phyloP scores from a whole-genome alignment of 2,113 vertebrate species.

The Gymnobelideus leadbeateri region DNA sequence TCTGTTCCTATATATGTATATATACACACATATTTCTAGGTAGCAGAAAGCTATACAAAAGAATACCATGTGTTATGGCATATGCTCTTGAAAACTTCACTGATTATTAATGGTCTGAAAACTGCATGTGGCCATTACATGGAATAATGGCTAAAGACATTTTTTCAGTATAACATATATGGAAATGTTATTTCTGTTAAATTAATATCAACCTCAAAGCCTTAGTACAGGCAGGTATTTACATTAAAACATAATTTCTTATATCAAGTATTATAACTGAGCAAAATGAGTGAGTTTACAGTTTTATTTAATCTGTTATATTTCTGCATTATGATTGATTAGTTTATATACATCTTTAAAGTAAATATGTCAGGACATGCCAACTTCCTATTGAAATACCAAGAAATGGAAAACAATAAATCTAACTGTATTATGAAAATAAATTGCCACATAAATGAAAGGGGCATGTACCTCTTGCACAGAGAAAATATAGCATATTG shows the following conservation, averaged over 20 bases:
- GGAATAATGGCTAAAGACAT: not conserved
- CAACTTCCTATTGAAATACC: not conserved
- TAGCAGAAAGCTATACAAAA: not conserved
- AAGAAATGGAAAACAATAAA: not conserved
- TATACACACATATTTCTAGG: not conserved
- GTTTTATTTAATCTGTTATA: not conserved
- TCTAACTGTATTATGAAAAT: not conserved
- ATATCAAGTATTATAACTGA: not conserved
- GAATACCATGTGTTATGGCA: not conserved
- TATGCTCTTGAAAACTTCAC: not conserved
- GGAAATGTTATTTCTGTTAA: slow-evolving; percentile 35
- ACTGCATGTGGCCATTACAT: not conserved
- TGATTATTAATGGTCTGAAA: not conserved
- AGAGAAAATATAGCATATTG: not conserved
- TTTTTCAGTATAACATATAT: not conserved
- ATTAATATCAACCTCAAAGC: not conserved
- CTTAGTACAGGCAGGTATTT: slow-evolving; percentile 6
- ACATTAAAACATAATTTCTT: not conserved
- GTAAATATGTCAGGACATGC: not conserved
- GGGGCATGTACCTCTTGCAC: not conserved
- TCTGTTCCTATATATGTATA: too few species aligned
- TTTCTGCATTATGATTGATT: not conserved
- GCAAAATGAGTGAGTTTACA: not conserved
- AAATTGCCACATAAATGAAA: not conserved
- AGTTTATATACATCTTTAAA: not conserved